Evolutionary conservation across 1,140 invertebrate genomes (phyloP).

Genomic region (Aphaenogaster ashmeadi): DNA sequence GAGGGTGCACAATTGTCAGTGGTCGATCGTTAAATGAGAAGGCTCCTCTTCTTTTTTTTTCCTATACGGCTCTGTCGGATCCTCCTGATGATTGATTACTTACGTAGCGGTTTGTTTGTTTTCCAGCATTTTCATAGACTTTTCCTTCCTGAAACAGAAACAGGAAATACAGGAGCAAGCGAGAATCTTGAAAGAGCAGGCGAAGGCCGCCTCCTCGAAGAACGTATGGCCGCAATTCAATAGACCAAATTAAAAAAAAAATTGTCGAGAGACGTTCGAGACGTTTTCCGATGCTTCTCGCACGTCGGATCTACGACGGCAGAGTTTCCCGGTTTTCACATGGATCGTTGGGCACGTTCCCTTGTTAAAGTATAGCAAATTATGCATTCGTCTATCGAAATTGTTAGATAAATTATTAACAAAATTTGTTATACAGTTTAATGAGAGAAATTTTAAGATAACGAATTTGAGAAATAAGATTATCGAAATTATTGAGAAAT

Average conservation of each 20-base stretch:
- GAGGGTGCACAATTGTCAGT: constrained; percentile 1
- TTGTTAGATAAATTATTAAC: background rate
- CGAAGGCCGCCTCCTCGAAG: constrained; percentile 83
- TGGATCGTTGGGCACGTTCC: constrained; percentile 58
- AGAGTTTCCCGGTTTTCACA: constrained; percentile 34
- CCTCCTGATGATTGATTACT: constrained; percentile 58
- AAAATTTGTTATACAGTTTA: background rate
- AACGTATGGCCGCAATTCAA: constrained; percentile 87
- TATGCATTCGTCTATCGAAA: background rate
- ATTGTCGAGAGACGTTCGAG: constrained; percentile 66
- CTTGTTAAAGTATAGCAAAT: constrained; percentile 32
- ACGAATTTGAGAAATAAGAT: background rate
- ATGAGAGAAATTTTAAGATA: background rate
- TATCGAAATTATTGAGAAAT: background rate
- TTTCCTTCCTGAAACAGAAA: constrained; percentile 94
- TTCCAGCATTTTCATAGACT: constrained; percentile 91
- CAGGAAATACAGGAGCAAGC: constrained; percentile 89
- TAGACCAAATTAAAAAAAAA: constrained; percentile 84
- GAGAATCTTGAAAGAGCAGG: constrained; percentile 86
- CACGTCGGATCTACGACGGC: constrained; percentile 30
- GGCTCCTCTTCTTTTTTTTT: constrained; percentile 45
- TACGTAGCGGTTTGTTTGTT: constrained; percentile 84
- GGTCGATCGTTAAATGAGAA: constrained; percentile 43
- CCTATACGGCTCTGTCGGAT: constrained; percentile 29
- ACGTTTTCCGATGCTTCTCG: constrained; percentile 74